These are phyloP conservation scores for Drosophila monieri DNA, from an alignment of 2,888 invertebrate species.

Conservation along the genomic window DNA sequence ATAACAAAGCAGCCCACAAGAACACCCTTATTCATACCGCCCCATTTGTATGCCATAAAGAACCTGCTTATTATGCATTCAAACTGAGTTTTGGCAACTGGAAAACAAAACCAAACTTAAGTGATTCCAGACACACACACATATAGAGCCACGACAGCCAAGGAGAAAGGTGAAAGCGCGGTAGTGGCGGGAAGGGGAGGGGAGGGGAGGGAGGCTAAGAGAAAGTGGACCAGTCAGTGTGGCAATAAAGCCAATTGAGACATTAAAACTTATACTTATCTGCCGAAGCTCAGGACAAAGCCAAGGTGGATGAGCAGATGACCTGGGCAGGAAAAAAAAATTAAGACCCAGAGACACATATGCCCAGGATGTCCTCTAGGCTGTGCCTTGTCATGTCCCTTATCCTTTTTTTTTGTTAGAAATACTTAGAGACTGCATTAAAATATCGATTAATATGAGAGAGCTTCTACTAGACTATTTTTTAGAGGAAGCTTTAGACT, in stretches of 20 bases:
- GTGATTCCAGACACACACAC: slow-evolving; percentile 58
- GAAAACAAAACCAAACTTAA: slow-evolving; percentile 67
- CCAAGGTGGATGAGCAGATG: slow-evolving; percentile 22
- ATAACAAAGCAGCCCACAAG: slow-evolving; percentile 45
- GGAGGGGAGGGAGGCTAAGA: neutral
- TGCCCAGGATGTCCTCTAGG: neutral
- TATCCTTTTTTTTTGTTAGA: neutral
- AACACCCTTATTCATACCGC: neutral
- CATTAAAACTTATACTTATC: slow-evolving; percentile 49
- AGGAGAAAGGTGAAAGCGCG: neutral
- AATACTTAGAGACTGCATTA: neutral
- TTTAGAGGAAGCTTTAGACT: no score
- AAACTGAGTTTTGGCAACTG: slow-evolving; percentile 58
- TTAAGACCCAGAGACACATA: slow-evolving; percentile 3
- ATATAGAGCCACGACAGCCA: slow-evolving; percentile 1
- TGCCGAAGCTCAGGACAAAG: slow-evolving; percentile 19
- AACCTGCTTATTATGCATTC: slow-evolving; percentile 63
- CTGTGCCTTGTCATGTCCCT: neutral
- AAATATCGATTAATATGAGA: neutral
- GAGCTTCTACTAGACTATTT: no score
- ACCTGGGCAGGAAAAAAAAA: slow-evolving; percentile 1
- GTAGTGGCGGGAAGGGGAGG: neutral
- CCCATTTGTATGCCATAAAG: slow-evolving; percentile 35
- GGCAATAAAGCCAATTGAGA: slow-evolving; percentile 46
- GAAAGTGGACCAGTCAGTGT: slow-evolving; percentile 2